Conservation (phyloP, 2,113 vertebrate genomes). For the Osmerus eperlanus region DNA sequence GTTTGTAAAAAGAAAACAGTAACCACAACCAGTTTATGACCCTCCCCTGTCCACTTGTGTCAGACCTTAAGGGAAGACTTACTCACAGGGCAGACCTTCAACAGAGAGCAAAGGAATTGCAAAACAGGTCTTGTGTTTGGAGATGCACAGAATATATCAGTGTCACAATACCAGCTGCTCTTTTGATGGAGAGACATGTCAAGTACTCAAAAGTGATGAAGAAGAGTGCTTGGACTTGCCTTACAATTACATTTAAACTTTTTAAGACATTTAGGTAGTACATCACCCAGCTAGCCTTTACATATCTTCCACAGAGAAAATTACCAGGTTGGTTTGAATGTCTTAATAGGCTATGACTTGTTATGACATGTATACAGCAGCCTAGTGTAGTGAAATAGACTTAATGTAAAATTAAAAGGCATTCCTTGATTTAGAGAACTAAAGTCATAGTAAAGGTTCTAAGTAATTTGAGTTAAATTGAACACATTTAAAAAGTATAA, state of each 20-base stretch:
- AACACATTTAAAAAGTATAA: too few relatives aligned
- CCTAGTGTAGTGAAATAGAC: background rate
- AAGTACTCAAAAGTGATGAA: slow-evolving; percentile 40
- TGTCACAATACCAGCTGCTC: slow-evolving; percentile 65
- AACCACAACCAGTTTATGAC: slow-evolving; percentile 66
- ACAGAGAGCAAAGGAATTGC: slow-evolving; percentile 28
- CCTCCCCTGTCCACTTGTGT: slow-evolving; percentile 52
- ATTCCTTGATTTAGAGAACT: background rate
- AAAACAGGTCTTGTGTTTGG: slow-evolving; percentile 33
- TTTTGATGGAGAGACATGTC: slow-evolving; percentile 39
- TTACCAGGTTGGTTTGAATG: slow-evolving; percentile 13
- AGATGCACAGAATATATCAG: slow-evolving; percentile 59
- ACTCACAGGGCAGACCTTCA: slow-evolving; percentile 11
- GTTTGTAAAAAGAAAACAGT: slow-evolving; percentile 60
- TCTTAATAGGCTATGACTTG: slow-evolving; percentile 12
- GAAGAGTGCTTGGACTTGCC: slow-evolving; percentile 55
- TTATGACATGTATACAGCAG: slow-evolving; percentile 2
- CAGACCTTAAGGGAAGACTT: slow-evolving; percentile 24
- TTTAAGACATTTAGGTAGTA: slow-evolving; percentile 29
- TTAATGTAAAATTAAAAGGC: background rate
- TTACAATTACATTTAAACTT: slow-evolving; percentile 35
- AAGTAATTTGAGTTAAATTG: too few relatives aligned
- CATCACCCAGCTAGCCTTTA: slow-evolving; percentile 11
- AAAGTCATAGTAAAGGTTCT: too few relatives aligned
- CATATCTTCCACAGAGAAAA: slow-evolving; percentile 37